phyloP scores from a whole-genome alignment of 2,797 vertebrate genomes.

The Sternarchorhynchus goeldii region DNA sequence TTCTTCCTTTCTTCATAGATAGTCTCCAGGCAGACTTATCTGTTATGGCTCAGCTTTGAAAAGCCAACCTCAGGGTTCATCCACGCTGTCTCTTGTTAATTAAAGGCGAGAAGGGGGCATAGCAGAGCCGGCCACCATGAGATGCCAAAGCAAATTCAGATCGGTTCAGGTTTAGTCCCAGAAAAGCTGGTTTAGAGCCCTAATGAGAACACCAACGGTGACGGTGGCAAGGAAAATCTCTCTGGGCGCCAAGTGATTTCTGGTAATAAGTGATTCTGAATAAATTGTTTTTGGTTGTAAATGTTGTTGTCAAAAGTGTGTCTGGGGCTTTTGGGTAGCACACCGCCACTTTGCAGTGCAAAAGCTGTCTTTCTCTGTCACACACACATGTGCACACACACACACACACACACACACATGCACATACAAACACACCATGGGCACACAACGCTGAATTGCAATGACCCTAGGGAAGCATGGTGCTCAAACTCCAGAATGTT shows the following conservation, averaged over 20 bases:
- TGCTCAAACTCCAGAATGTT: no score
- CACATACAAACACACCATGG: neutral
- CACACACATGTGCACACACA: neutral
- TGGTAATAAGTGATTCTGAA: no score
- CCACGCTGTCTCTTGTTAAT: constrained; percentile 2
- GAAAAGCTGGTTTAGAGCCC: no score
- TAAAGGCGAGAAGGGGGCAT: neutral
- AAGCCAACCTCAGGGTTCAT: neutral
- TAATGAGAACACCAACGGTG: no score
- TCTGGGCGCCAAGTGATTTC: no score
- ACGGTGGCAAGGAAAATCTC: no score
- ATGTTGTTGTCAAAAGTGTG: no score
- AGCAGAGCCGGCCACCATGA: no score
- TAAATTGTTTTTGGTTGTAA: no score
- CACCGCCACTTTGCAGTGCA: neutral
- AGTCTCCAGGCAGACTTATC: neutral
- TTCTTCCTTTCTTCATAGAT: neutral
- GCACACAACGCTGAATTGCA: no score
- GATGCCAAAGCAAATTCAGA: neutral
- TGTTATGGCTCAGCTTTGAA: neutral
- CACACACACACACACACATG: constrained; percentile 11
- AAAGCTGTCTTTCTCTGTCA: neutral
- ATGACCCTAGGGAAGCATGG: no score
- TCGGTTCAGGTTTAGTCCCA: neutral
- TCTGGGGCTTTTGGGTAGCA: neutral